phyloP scores from a whole-genome alignment of 2,113 vertebrate species.

The Theropithecus gelada region DNA sequence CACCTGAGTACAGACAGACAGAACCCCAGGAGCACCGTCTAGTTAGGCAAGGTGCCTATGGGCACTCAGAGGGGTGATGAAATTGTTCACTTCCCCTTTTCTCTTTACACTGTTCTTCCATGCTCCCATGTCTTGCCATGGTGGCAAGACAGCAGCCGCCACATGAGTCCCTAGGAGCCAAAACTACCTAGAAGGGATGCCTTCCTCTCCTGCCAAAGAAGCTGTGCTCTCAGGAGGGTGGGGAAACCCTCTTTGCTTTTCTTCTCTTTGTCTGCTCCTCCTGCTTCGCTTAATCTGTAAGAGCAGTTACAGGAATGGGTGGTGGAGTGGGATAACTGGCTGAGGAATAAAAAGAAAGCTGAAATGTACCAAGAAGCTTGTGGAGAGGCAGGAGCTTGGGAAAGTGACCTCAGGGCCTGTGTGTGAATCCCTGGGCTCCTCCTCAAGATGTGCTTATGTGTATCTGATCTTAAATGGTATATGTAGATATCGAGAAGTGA shows the following conservation, averaged over 20 bases:
- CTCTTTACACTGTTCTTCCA: neutral
- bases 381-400: neutral
- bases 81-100: neutral
- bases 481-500: neutral
- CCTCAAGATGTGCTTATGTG: fast-evolving
- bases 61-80: neutral
- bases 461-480: fast-evolving
- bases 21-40: fast-evolving
- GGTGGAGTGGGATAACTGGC: neutral
- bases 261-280: no score
- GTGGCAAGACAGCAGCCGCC: fast-evolving
- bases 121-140: neutral
- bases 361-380: no score
- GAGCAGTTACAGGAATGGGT: no score
- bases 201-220: no score
- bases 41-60: no score
- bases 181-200: no score
- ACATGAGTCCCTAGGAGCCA: no score
- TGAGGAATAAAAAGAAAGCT: neutral
- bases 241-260: no score
- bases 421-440: fast-evolving
- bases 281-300: fast-evolving
- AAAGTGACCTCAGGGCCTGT: no score
- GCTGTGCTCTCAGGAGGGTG: fast-evolving
- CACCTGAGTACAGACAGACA: no score